Evolutionary conservation across 2,888 invertebrate genomes (phyloP), one percentile per base, ranked within the genome.

Genomic region (Drosophila maculinotata): DNA sequence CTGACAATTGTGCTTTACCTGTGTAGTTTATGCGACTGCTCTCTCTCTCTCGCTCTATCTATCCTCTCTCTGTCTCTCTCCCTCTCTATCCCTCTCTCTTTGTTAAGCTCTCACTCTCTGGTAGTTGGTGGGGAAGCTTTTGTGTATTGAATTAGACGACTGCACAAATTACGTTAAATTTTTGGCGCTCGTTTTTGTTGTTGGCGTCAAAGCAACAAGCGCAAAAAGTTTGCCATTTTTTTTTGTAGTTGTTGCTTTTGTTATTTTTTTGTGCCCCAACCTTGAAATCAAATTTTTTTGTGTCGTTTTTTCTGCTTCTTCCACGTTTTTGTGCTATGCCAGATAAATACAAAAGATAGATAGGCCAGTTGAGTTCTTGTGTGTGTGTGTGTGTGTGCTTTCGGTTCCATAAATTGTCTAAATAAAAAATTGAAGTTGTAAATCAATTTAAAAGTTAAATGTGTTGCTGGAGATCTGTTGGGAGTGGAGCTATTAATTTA

Each of bases 141-240:
- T 62, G 63, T 64, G 75, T 75, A 79, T 81, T 84, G 81, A 84
- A 87, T 81, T 87, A 83, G 83, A 86, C 73, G 73, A 71, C 66
- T 76, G 71, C 82, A 78, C 70, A 79, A 86, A 79, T 82, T 75
- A 77, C 80, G 84, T 73, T 69, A 73, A 79, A 82, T 74, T 59
- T 75, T 79, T 77, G 76, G 74, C 79, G 79, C 79, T 84, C 70
- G 51, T 59, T 81, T 79, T 78, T 67, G 71, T 76, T 73, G 68
- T 25, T 76, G 58, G 39, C 70, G 31, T 58, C 45, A 57, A 57
- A 79, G 83, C 79, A 82, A 78, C 84, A 80, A 84, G 78, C 84
- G 63, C 65, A 64, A 73, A 75, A 81, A 69, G 63, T 78, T 82
- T 78, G 77, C 68, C 67, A 69, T 70, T 67, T 67, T 53, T 64